Evolutionary conservation across 2,113 vertebrate species (phyloP).

Genomic region (Tychaedon coryphoeus): DNA sequence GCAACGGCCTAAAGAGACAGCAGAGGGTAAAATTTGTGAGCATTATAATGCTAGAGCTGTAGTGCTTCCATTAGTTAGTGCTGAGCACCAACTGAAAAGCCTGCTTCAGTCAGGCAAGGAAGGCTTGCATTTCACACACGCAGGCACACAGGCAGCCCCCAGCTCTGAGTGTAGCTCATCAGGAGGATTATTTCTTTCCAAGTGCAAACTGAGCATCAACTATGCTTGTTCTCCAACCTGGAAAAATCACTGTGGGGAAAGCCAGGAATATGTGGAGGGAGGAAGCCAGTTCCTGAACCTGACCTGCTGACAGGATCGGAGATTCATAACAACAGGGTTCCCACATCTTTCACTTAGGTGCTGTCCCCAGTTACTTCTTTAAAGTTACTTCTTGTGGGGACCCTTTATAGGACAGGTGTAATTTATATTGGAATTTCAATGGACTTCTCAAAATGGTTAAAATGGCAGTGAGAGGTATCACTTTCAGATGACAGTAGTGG

Average conservation of each 20-base stretch:
- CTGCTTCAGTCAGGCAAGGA: constrained; percentile 9
- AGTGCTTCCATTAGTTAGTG: constrained; percentile 44
- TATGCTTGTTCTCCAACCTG: neutral
- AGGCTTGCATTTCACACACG: constrained; percentile 9
- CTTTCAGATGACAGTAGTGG: neutral
- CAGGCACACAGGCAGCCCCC: neutral
- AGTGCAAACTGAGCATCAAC: neutral
- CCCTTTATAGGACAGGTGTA: neutral
- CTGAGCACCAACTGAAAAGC: constrained; percentile 48
- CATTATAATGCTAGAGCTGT: constrained; percentile 46
- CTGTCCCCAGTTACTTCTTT: neutral
- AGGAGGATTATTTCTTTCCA: constrained; percentile 14
- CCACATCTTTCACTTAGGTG: neutral
- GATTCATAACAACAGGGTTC: neutral
- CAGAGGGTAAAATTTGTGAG: constrained; percentile 59
- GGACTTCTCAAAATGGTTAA: neutral
- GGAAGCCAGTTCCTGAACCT: neutral
- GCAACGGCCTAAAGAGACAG: constrained; percentile 61
- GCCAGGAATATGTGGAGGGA: neutral
- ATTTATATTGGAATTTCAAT: neutral
- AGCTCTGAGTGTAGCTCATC: neutral
- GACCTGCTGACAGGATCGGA: neutral
- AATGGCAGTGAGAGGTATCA: neutral
- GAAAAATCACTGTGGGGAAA: neutral
- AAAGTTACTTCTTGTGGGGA: neutral